Base-by-base conservation (phyloP, 2,797 vertebrate genomes). In the Platalea minor region DNA sequence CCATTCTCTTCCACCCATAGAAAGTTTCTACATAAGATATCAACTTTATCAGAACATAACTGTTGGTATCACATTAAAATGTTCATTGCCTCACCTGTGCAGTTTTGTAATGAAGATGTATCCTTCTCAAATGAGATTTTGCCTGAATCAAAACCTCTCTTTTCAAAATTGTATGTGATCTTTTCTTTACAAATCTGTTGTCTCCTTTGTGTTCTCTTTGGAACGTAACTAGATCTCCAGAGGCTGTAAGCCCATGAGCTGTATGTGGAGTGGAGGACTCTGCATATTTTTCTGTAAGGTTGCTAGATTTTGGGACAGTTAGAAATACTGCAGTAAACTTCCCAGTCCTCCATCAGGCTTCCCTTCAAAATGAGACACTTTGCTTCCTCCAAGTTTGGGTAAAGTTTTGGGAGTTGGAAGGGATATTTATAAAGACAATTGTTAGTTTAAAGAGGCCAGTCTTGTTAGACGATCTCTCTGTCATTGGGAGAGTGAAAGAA, bases 41-140 rank as follows among this genome's bases (percentile, higher is more conserved):
- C 31, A 64, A 6, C 61, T 84, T 84, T 43, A 41, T 54, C 8
- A 63, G 74, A 94, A 61, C 4, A 2, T 39, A 45, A 56, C 10
- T 60, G 17, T 70, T 19, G 8, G 3, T 83, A 12, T 60, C 24
- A 9, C 57, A 54, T 35, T 83, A 75, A 85, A 92, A 45, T 11
- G 25, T 37, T 60, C 0, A 0, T 72, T 80, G 21, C 17, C 29
- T 53, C 8, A 24, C 9, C 50, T 25, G 3, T 75, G 39, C 28
- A 48, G 7, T 75, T 94, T 25, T 26, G 6, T 73, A 39, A 21
- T 59, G 28, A 68, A 80, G 67, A 57, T 63, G 3, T 45, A 31
- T 24, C 37, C 26, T 50, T 56, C 3, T 26, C 26, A 64, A 68
- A 35, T 65, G 31, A 78, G n/a, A 19, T 68, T 82, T 72, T 77